Percentiles rank a stretch among this genome's conserved stretches.
Evolutionary conservation across 2,888 invertebrate species (phyloP).

Genomic region (Agrotis ipsilon): DNA sequence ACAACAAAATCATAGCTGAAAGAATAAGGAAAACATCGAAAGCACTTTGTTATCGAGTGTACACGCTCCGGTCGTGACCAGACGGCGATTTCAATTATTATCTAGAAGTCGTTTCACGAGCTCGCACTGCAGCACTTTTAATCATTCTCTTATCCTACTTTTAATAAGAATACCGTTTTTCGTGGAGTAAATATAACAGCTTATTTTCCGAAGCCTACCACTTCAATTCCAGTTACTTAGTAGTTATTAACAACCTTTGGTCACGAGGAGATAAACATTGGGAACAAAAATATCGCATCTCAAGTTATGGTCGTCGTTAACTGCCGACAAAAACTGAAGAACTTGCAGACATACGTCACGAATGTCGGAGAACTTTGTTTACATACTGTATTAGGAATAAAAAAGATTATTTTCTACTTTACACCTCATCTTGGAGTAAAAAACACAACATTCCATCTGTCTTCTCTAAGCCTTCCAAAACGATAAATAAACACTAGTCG

Average conservation of each 20-base stretch:
- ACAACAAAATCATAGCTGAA: slow-evolving; percentile 6
- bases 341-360: slow-evolving; percentile 66
- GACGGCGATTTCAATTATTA: slow-evolving; percentile 90
- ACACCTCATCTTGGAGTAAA: slow-evolving; percentile 85
- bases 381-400: slow-evolving; percentile 79
- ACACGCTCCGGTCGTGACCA: slow-evolving; percentile 87
- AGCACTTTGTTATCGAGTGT: slow-evolving; percentile 73
- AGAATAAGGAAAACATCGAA: slow-evolving; percentile 56
- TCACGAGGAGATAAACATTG: slow-evolving; percentile 32
- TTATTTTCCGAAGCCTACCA: slow-evolving; percentile 47
- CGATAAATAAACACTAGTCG: slow-evolving; percentile 90
- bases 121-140: slow-evolving; percentile 83
- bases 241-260: slow-evolving; percentile 44
- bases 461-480: slow-evolving; percentile 89
- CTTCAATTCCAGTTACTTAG: slow-evolving; percentile 49
- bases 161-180: slow-evolving; percentile 78
- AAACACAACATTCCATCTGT: slow-evolving; percentile 89
- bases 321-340: slow-evolving; percentile 51
- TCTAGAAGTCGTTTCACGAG: slow-evolving; percentile 87
- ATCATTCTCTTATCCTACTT: slow-evolving; percentile 83
- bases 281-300: slow-evolving; percentile 53
- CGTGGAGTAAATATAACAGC: slow-evolving; percentile 65
- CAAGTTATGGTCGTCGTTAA: slow-evolving; percentile 60
- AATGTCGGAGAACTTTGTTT: slow-evolving; percentile 76
- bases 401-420: slow-evolving; percentile 82